Evolutionary conservation across 1,140 invertebrate genomes (phyloP), one percentile per base, ranked within the genome.

Genomic region (Linepithema humile): DNA sequence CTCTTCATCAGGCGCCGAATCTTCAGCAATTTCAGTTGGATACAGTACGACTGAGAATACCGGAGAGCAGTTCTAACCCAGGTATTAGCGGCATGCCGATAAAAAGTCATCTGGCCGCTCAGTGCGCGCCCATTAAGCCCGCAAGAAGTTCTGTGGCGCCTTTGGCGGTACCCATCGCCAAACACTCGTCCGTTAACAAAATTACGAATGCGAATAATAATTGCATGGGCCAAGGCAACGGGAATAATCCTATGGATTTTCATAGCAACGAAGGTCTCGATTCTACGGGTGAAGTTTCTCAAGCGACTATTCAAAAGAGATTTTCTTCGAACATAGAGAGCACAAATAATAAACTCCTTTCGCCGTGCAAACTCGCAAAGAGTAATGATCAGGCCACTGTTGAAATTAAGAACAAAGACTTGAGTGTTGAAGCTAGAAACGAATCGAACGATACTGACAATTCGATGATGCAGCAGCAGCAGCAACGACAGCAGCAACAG

Each of bases 71-170:
- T 4, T 3, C 5, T 20, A 80, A 80, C 23, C 26, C 40, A 9
- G 55, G 9, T 38, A 64, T 40, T 17, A 57, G 73, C 17, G 83
- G 69, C 0, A 62, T 59, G 29, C 74, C 88, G 6, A 77, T 80
- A 0, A 93, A 91, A 50, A 93, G 89, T 55, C 92, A 93, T 23
- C 35, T 93, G 3, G 90, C 91, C 6, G 91, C 92, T 6, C 93
- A 93, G 10, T 93, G 93, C 35, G 89, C 92, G 0, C 93, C 92
- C 0, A 55, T 90, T 1, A 93, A 93, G 40, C 92, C 92, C 0
- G 75, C 90, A 0, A 90, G 92, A 40, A 90, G 91, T 5, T 90
- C 91, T 0, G 69, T 89, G 4, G 88, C 90, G 2, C 75, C 91
- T 6, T 74, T 93, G 9, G 92, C 92, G 3, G 90, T 93, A 65